Evolutionary conservation across 2,113 vertebrate species (phyloP).

Genomic region (Stegastes partitus): DNA sequence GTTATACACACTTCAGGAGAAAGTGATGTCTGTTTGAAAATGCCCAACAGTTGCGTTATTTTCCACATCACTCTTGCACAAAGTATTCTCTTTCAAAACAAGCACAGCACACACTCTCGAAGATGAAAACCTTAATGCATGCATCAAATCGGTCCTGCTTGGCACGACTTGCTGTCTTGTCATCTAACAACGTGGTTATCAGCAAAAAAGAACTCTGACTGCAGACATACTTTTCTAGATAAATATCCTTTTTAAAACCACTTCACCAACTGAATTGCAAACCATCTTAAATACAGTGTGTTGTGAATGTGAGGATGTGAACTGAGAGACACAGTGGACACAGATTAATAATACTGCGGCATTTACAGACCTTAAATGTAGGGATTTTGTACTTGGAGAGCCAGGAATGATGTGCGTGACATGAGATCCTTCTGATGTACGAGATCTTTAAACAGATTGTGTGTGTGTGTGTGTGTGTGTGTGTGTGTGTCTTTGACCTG

Average conservation of each 20-base stretch:
- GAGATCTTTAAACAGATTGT: not conserved
- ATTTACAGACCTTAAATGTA: conserved; percentile 17
- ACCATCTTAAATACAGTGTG: not conserved
- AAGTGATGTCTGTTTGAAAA: conserved; percentile 5
- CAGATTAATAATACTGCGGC: conserved; percentile 29
- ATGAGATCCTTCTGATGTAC: conserved; percentile 14
- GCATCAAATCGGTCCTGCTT: conserved; percentile 3
- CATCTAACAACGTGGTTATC: conserved; percentile 4
- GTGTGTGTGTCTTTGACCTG: conserved; percentile 16
- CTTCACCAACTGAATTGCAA: not conserved
- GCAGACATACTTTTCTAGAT: not conserved
- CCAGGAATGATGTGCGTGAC: conserved; percentile 2
- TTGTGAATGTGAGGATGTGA: not conserved
- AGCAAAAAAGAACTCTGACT: conserved; percentile 25
- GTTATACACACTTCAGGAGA: conserved; percentile 9
- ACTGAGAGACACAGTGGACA: not conserved
- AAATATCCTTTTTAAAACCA: conserved; percentile 1
- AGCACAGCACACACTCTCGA: not conserved
- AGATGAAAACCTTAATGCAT: not conserved
- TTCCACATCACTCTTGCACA: conserved; percentile 30
- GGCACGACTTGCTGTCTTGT: not conserved
- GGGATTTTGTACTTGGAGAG: conserved; percentile 27
- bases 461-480: conserved; percentile 15
- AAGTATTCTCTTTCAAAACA: conserved; percentile 29
- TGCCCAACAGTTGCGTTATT: not conserved